Base-by-base conservation (phyloP, 2,888 invertebrate genomes). In the Temnothorax rugatulus region DNA sequence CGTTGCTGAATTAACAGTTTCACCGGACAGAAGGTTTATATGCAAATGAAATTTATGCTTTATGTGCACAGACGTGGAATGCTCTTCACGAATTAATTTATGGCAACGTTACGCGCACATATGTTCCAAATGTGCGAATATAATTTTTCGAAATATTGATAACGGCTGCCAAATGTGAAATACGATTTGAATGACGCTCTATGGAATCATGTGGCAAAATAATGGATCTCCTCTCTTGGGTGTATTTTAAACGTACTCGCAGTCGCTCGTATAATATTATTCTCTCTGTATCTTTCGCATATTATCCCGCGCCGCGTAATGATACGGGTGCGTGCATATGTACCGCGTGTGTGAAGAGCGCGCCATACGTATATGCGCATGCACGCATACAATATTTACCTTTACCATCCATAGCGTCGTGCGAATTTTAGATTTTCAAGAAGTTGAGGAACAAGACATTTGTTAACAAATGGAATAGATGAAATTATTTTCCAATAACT, bases 261-360 rank as follows among this genome's bases (percentile, higher is more conserved):
- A 88, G 89, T 89, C 87, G 87, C 81, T 75, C 87, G 66, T 81
- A 86, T 87, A 88, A 88, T 89, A 86, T 90, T 90, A 90, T 90
- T 89, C 86, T 89, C 86, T 82, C 85, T 82, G 76, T 88, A 88
- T 89, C 89, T 87, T 84, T 83, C 34, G 75, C 79, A 69, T 86
- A 86, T 88, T 85, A 86, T 84, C 75, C 82, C 44, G 74, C 86
- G 87, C 76, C 86, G 69, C 29, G 54, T 81, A 77, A 85, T 85
- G 83, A 88, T 88, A 89, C 88, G 89, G 85, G 83, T 86, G 50
- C 38, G 18, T 68, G 87, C 84, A 88, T 89, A 85, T 86, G 75
- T 77, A 84, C 66, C 41, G 18, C 52, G 77, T 47, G 7, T 52
- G 52, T 2, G 9, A 50, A 64, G 9, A 54, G 77, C 76, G 66